phyloP scores from a whole-genome alignment of 2,888 invertebrate genomes.

The Stenodema calcarata region DNA sequence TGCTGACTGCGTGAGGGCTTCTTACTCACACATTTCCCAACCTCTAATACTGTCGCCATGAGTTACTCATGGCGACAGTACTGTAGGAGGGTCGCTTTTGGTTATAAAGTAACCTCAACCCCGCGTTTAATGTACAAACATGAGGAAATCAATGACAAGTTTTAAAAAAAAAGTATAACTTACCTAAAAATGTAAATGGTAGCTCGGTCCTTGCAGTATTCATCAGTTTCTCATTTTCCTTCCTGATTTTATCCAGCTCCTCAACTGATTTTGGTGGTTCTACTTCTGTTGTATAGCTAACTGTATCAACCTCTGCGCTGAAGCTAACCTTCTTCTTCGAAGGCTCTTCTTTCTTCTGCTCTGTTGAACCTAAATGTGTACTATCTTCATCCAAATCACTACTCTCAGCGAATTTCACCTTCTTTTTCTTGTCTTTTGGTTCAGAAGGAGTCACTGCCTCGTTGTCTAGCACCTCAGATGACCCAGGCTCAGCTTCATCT shows the following conservation, averaged over 20 bases:
- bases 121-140: no score
- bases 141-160: no score
- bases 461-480: not conserved
- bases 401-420: conserved; percentile 51
- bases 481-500: not conserved
- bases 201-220: conserved; percentile 67
- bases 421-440: conserved; percentile 50
- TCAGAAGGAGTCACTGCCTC: no score
- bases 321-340: conserved; percentile 51
- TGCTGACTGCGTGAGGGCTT: no score
- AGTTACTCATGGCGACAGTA: no score
- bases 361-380: not conserved
- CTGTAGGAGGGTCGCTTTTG: no score
- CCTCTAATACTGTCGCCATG: no score
- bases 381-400: conserved; percentile 45
- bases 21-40: no score
- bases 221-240: conserved; percentile 62
- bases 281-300: not conserved
- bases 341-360: conserved; percentile 46
- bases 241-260: conserved; percentile 45
- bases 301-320: conserved; percentile 25
- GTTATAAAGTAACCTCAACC: no score
- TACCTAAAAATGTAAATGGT: conserved; percentile 63
- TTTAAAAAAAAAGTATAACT: not conserved
- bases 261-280: conserved; percentile 19